Percentiles rank a stretch among this genome's conserved stretches.
Conservation (phyloP, 2,113 vertebrate species). For the Poecilia latipinna region DNA sequence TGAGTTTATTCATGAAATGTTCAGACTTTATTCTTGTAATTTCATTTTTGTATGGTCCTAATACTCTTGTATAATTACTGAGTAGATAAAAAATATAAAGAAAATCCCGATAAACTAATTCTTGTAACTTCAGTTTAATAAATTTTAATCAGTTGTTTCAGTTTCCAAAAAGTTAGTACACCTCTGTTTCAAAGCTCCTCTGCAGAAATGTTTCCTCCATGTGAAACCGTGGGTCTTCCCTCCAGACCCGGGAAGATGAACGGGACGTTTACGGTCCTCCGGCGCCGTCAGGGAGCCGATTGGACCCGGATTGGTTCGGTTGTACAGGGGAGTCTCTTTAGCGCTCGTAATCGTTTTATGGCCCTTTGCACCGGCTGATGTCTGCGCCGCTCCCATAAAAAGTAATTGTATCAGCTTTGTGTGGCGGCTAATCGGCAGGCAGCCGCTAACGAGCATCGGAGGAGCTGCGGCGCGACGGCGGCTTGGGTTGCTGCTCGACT, state of each 20-base stretch:
- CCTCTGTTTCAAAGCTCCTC: background rate
- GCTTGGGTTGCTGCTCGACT: background rate
- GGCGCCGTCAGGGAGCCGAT: constrained; percentile 42
- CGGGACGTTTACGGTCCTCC: background rate
- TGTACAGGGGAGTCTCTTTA: constrained; percentile 51
- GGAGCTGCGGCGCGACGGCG: constrained; percentile 34
- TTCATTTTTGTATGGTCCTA: no score
- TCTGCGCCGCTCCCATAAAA: constrained; percentile 46
- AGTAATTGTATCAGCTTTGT: constrained; percentile 66
- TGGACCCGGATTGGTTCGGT: constrained; percentile 38
- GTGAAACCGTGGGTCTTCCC: constrained; percentile 37
- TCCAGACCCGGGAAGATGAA: constrained; percentile 4
- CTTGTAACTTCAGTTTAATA: no score
- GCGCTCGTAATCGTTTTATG: constrained; percentile 63
- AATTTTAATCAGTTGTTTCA: no score
- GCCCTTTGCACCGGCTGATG: constrained; percentile 39
- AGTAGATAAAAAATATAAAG: no score
- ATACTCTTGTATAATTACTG: no score
- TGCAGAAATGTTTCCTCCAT: constrained; percentile 11
- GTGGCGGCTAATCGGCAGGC: constrained; percentile 38
- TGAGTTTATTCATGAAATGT: no score
- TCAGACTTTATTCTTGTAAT: no score
- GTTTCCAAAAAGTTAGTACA: no score
- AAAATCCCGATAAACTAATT: no score
- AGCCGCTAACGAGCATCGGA: constrained; percentile 55